Base-by-base conservation (phyloP, 2,888 invertebrate genomes). In the Tipula vernalis region DNA sequence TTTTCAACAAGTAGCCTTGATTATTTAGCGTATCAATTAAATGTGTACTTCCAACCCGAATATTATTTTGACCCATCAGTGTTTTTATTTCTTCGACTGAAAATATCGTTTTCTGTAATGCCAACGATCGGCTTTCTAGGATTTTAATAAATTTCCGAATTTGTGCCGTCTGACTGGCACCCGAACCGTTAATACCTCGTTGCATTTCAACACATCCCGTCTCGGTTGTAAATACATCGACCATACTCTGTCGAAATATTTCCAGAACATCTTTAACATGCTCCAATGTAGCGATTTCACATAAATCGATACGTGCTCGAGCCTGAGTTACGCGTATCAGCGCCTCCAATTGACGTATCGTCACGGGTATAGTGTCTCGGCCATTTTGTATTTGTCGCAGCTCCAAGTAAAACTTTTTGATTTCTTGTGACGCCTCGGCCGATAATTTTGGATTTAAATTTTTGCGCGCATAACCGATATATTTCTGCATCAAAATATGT, bases 261-360 rank as follows among this genome's bases (percentile, higher is more conserved):
- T 97, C 96, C 51, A 98, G 93, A 44, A 98, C 95, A 90, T 98
- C 98, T 88, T 93, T 92, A 0, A 98, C 98, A 91, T 99, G 98
- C 87, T 93, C 91, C 87, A 92, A 93, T 0, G 95, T 96, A 0
- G 96, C 97, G 89, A 94, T 94, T 91, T 96, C 95, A 88, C 98
- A 92, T 87, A 99, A 92, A 90, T 98, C 98, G 0, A 96, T 91
- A 89, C 97, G 95, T 0, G 98, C 98, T 90, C 98, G 93, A 15
- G 98, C 98, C 95, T 97, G 89, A 18, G 98, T 96, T 15, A 98
- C 92, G 89, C 98, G 92, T 87, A 98, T 95, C 88, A 98, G 93
- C 0, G 97, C 98, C 91, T 98, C 97, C 10, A 98, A 92, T 90
- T 98, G 98, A 85, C 98, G 90, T 0, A 95, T 95, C 0, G 98